Evolutionary conservation across 2,113 vertebrate species (phyloP).

Genomic region (Petromus typicus): DNA sequence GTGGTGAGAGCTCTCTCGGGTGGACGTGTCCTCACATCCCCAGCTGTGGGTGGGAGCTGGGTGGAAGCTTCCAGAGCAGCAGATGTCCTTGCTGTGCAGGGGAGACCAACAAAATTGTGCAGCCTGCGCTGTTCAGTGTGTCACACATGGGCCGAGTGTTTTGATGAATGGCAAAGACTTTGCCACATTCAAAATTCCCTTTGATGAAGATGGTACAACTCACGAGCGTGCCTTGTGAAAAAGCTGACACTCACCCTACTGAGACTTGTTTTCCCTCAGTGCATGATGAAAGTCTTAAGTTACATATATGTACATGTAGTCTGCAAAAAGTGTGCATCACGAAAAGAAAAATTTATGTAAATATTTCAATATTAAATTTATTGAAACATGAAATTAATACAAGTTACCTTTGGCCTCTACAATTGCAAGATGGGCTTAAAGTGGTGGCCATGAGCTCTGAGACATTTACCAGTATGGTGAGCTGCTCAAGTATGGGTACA

Average conservation of each 20-base stretch:
- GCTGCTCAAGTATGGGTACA: background rate
- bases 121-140: background rate
- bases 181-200: background rate
- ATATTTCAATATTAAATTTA: background rate
- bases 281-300: background rate
- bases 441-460: background rate
- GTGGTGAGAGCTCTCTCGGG: background rate
- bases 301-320: background rate
- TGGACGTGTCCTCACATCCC: background rate
- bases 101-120: background rate
- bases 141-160: background rate
- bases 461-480: background rate
- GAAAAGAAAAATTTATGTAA: background rate
- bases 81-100: background rate
- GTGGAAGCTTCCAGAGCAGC: background rate
- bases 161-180: background rate
- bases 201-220: slow-evolving; percentile 7
- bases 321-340: background rate
- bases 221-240: background rate
- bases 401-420: background rate
- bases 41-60: background rate
- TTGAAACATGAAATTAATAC: background rate
- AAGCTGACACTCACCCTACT: background rate
- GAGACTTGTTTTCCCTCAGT: background rate
- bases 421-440: background rate